Evolutionary conservation across 2,797 vertebrate species (phyloP).

Genomic region (Schizopygopsis malacanthus): DNA sequence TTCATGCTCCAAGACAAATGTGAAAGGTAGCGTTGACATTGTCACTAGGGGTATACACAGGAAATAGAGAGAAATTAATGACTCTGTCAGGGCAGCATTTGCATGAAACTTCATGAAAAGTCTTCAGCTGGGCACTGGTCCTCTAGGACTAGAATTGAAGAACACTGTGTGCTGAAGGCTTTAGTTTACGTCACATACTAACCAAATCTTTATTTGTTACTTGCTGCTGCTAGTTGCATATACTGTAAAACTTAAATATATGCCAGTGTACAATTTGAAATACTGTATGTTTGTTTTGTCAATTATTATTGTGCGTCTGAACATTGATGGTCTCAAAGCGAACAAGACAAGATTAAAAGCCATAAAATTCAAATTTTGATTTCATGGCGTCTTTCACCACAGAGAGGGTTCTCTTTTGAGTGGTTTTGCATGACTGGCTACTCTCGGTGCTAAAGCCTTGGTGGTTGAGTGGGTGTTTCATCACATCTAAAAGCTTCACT

Average conservation of each 20-base stretch:
- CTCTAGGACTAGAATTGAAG: no score
- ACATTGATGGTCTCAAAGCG: neutral
- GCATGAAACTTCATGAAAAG: neutral
- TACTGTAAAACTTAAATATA: neutral
- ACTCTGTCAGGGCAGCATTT: slow-evolving; percentile 3
- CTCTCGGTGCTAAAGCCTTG: neutral
- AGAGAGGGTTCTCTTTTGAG: neutral
- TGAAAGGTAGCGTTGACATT: slow-evolving; percentile 1
- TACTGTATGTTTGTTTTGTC: neutral
- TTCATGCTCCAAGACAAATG: neutral
- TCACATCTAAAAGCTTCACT: neutral
- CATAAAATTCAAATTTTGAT: neutral
- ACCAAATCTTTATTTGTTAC: neutral
- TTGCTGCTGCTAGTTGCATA: neutral
- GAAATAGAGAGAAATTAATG: neutral
- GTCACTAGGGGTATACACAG: neutral
- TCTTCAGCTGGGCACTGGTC: no score
- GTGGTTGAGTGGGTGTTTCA: neutral
- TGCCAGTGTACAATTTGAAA: neutral
- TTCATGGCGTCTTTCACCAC: neutral
- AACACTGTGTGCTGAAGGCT: neutral
- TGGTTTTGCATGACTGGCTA: neutral
- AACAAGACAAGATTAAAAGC: neutral
- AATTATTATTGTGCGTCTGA: neutral
- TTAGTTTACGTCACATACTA: neutral